These are phyloP conservation scores for Aptenodytes patagonicus DNA, from an alignment of 2,113 vertebrate genomes.

Conservation along the genomic window DNA sequence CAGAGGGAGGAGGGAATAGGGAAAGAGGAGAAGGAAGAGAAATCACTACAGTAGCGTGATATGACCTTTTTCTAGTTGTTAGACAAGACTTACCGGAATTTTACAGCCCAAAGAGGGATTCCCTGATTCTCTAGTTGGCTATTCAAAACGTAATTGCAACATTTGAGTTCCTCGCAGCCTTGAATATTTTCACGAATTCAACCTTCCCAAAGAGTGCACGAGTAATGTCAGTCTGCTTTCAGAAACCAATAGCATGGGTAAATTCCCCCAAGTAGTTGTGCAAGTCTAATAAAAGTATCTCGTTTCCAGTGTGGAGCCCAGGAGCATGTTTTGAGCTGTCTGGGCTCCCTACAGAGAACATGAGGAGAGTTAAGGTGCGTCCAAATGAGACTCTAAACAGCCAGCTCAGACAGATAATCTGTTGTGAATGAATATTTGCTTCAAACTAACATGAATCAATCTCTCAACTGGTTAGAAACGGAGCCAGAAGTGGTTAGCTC, in stretches of 20 bases:
- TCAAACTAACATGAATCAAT: not conserved
- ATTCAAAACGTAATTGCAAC: not conserved
- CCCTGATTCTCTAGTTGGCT: not conserved
- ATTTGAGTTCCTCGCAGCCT: not conserved
- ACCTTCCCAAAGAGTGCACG: not conserved
- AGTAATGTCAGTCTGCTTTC: not conserved
- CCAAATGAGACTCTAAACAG: not conserved
- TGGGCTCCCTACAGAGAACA: not conserved
- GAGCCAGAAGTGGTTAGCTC: not conserved
- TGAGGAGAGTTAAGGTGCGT: not conserved
- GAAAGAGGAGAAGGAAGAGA: not conserved
- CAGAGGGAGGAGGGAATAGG: not conserved
- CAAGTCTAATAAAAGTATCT: not conserved
- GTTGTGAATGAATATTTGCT: not conserved
- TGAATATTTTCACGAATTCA: not conserved
- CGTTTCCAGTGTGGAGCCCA: not conserved
- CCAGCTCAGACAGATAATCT: not conserved
- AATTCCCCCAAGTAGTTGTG: not conserved
- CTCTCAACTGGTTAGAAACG: not conserved
- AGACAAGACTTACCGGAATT: not conserved
- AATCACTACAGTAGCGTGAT: not conserved
- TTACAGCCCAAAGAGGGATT: not conserved
- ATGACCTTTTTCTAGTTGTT: not conserved
- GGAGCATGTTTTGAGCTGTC: not conserved
- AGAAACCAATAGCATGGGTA: not conserved